phyloP scores from a whole-genome alignment of 1,140 invertebrate genomes.

The Drosophila pseudoananassae region DNA sequence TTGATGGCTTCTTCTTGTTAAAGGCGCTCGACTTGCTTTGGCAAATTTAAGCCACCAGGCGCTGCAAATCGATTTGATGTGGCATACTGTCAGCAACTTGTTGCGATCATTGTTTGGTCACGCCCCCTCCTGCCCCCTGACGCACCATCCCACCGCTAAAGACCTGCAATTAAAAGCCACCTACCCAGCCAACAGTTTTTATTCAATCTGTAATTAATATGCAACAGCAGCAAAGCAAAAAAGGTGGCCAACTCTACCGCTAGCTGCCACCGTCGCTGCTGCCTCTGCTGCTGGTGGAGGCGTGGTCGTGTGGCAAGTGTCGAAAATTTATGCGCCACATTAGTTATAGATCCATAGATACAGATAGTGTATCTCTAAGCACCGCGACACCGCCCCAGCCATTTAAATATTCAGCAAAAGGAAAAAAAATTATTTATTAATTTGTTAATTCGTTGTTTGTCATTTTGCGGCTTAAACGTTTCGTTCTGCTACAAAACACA shows the following conservation, averaged over 20 bases:
- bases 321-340: conserved; percentile 72
- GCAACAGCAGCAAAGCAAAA: conserved; percentile 44
- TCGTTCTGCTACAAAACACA: conserved; percentile 80
- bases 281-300: conserved; percentile 11
- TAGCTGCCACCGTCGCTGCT: not conserved
- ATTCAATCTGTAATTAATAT: conserved; percentile 60
- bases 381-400: conserved; percentile 28
- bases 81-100: conserved; percentile 61
- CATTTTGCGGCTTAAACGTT: conserved; percentile 83
- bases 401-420: conserved; percentile 49
- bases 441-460: conserved; percentile 84
- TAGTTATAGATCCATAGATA: conserved; percentile 58
- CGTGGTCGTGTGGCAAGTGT: conserved; percentile 51
- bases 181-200: conserved; percentile 41
- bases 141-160: not conserved
- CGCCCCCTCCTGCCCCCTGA: conserved; percentile 20
- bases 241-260: conserved; percentile 25
- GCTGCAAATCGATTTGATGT: conserved; percentile 69
- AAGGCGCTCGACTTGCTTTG: conserved; percentile 29
- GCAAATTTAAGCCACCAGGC: conserved; percentile 45
- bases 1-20: conserved; percentile 43
- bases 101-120: conserved; percentile 70
- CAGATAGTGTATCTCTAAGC: conserved; percentile 53
- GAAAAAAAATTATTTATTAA: conserved; percentile 77
- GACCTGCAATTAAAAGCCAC: conserved; percentile 58